Conservation (phyloP, 2,888 invertebrate species). For the Aplocera efformata region DNA sequence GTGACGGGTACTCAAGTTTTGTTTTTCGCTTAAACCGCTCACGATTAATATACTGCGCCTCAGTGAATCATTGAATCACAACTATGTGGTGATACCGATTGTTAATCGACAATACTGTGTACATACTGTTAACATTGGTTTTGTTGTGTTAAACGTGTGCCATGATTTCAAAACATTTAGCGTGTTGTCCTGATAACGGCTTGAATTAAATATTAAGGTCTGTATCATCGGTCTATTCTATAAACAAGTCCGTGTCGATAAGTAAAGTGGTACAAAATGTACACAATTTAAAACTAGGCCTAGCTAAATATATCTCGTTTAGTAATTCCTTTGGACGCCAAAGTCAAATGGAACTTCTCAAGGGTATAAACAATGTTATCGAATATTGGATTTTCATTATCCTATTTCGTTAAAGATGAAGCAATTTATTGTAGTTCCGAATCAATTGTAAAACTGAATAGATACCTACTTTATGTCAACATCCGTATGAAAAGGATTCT, state of each 20-base stretch:
- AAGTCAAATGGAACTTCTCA: conserved; percentile 18
- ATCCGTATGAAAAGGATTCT: too few species aligned
- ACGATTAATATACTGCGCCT: conserved; percentile 44
- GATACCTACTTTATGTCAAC: too few species aligned
- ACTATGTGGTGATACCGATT: conserved; percentile 50
- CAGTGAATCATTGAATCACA: conserved; percentile 53
- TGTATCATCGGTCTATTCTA: conserved; percentile 9
- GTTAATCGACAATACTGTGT: conserved; percentile 36
- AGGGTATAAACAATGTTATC: conserved; percentile 15
- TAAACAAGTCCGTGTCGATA: conserved; percentile 5
- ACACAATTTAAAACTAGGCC: conserved; percentile 4
- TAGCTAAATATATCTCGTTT: neutral
- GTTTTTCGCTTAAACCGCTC: conserved; percentile 45
- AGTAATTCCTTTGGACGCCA: conserved; percentile 15
- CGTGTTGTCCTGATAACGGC: conserved; percentile 10
- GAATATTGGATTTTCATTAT: conserved; percentile 20
- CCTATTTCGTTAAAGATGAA: conserved; percentile 1
- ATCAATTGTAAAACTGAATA: too few species aligned
- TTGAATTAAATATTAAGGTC: conserved; percentile 17
- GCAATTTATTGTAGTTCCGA: conserved; percentile 3
- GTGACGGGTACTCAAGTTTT: conserved; percentile 35
- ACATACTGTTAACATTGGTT: conserved; percentile 19
- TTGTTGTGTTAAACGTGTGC: conserved; percentile 21
- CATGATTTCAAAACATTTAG: conserved; percentile 27
- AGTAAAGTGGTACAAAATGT: conserved; percentile 1